phyloP scores from a whole-genome alignment of 2,113 vertebrate species.

The Cricetomys ansorgei region DNA sequence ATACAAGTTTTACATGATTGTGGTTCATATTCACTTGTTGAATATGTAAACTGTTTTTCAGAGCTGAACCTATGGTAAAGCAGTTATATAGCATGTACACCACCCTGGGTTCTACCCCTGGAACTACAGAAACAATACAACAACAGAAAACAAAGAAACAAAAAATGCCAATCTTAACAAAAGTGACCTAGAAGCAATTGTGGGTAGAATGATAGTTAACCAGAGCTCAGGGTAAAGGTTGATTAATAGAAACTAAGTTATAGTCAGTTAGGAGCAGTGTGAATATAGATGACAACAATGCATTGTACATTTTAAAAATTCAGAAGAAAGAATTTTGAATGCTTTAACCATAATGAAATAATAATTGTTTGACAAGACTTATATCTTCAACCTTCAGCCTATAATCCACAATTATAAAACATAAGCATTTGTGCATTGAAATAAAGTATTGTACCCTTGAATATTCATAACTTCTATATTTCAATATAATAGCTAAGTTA shows the following conservation, averaged over 20 bases:
- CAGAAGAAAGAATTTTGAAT: neutral
- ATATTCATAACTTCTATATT: neutral
- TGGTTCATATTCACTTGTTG: neutral
- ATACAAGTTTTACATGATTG: neutral
- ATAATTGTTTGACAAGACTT: neutral
- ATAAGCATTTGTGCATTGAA: neutral
- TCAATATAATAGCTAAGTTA: neutral
- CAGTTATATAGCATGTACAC: neutral
- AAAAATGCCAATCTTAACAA: neutral
- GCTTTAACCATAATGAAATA: neutral
- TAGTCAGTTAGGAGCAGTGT: neutral
- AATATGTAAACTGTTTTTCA: neutral
- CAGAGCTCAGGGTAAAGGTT: neutral
- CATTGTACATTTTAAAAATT: neutral
- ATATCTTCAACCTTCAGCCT: neutral
- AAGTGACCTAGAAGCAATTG: neutral
- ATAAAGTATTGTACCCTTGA: neutral
- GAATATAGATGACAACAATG: neutral
- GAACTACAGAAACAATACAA: neutral
- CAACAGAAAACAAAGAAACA: neutral
- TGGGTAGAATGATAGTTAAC: neutral
- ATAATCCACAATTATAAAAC: neutral
- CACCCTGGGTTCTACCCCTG: neutral
- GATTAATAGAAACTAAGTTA: neutral
- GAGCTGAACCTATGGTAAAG: neutral